These are phyloP conservation scores for Rhizoglyphus robini DNA, from an alignment of 1,140 invertebrate genomes.

Conservation along the genomic window DNA sequence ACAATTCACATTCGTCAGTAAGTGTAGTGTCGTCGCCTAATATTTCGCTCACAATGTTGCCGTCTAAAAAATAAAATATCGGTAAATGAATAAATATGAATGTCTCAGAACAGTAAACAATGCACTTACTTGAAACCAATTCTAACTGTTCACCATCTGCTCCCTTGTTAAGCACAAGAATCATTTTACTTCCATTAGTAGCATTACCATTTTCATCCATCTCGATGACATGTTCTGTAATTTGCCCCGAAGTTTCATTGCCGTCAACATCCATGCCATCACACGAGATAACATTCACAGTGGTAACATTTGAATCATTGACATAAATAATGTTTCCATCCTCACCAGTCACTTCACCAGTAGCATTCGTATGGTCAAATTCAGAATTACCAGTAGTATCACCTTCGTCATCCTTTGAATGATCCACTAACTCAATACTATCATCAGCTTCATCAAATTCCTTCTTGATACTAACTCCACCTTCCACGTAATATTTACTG, in stretches of 20 bases:
- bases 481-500: not conserved
- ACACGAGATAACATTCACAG: not conserved
- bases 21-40: not conserved
- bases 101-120: too few relatives aligned
- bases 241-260: not conserved
- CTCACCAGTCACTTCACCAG: not conserved
- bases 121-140: too few relatives aligned
- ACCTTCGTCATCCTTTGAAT: too few relatives aligned
- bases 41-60: too few relatives aligned
- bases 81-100: too few relatives aligned
- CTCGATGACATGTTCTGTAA: not conserved
- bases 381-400: not conserved
- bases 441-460: too few relatives aligned
- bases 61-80: too few relatives aligned
- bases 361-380: not conserved
- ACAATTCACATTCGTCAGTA: conserved; percentile 7
- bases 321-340: not conserved
- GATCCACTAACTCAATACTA: too few relatives aligned
- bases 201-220: conserved; percentile 3
- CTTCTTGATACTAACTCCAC: not conserved
- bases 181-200: too few relatives aligned
- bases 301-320: not conserved
- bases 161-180: too few relatives aligned
- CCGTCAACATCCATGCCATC: not conserved
- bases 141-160: too few relatives aligned